A percentile compares a stretch with the other conserved stretches of the same genome.
Conservation (phyloP, 53 echinoderm and acorn worm species). For the Pentamera pediparva region DNA sequence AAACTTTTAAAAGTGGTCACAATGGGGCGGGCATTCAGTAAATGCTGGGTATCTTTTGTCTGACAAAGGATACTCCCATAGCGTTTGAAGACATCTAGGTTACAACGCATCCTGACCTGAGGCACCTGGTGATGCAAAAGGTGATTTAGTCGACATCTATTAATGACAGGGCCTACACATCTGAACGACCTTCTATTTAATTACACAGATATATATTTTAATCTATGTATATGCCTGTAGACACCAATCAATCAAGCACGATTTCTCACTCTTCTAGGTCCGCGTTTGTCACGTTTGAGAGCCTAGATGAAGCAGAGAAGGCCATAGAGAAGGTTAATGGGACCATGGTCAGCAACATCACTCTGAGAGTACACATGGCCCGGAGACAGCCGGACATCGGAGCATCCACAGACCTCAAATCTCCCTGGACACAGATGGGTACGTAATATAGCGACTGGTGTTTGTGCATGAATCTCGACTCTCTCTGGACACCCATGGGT, state of each 20-base stretch:
- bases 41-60: too few relatives aligned
- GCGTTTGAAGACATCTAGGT: too few relatives aligned
- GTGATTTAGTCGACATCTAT: too few relatives aligned
- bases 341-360: constrained; percentile 47
- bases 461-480: too few relatives aligned
- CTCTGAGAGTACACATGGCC: constrained; percentile 61
- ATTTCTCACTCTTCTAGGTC: constrained; percentile 27
- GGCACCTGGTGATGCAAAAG: too few relatives aligned
- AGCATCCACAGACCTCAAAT: constrained; percentile 47
- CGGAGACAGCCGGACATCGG: constrained; percentile 66
- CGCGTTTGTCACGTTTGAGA: constrained; percentile 92
- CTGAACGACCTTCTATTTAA: neutral
- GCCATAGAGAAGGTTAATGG: constrained; percentile 67
- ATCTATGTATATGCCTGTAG: neutral
- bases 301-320: constrained; percentile 55
- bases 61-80: too few relatives aligned
- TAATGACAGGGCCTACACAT: neutral
- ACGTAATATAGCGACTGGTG: too few relatives aligned
- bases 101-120: too few relatives aligned
- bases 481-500: too few relatives aligned
- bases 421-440: constrained; percentile 61
- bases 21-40: too few relatives aligned
- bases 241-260: neutral
- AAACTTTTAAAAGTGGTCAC: too few relatives aligned
- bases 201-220: neutral